Base-by-base conservation (phyloP, 2,113 vertebrate species). In the Neofelis nebulosa region DNA sequence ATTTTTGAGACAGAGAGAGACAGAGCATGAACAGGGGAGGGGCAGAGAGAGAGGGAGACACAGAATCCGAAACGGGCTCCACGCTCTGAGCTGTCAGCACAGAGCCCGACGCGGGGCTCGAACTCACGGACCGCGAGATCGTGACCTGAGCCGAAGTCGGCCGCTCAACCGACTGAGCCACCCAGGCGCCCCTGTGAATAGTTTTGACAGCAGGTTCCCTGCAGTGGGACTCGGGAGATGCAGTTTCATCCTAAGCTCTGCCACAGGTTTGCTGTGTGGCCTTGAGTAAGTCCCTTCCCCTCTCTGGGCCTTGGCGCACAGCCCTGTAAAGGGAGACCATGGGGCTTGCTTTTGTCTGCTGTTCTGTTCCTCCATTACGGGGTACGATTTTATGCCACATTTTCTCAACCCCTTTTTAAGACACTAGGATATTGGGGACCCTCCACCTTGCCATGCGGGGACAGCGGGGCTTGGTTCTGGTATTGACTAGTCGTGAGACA, bases 261-360 rank as follows among this genome's bases (percentile, higher is more conserved):
- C 50, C 6, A 0, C 1, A 14, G 48, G 45, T 57, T 63, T 84
- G 91, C 94, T 78, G 23, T 92, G 89, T 81, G 61, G 29, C 83
- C 36, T 29, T 48, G 48, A 45, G 61, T 69, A 21, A 85, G 36
- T 33, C 18, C 15, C 16, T 80, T 38, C 6, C 36, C 80, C 7
- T 95, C 95, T 96, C 87, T 92, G 96, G 50, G 71, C 33, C 57
- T 78, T 81, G 80, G 27, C 2, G 0, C 29, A 2, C 27, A 3
- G 14, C 78, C 78, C 13, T 21, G 4, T 38, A 2, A 36, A 38
- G 36, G 10, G 50, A 74, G 89, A n/a, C 18, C 12, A 0, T 0
- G 2, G 33, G 79, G 27, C 23, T 89, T 1, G 0, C 55, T 7
- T 12, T 27, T 11, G 3, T 48, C 50, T n/a, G 15, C 57, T 48